Base-by-base conservation (phyloP, 2,797 vertebrate species). In the Fistularia commersonii region DNA sequence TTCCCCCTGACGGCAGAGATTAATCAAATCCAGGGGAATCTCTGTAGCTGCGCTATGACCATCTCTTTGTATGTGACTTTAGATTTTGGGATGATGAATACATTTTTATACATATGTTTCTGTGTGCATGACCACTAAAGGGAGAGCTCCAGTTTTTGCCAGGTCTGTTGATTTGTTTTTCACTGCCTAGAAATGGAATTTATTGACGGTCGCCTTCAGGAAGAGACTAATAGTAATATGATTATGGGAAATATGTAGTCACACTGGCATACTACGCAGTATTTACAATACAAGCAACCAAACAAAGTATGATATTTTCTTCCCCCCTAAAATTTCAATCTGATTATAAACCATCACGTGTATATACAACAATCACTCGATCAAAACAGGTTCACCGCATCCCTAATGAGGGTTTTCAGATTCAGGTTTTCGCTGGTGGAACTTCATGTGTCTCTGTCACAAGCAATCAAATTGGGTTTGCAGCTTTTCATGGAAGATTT, bases 11-110 rank as follows among this genome's bases (percentile, higher is more conserved):
- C 69, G 76, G 81, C 52, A 41, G 67, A 81, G 80, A 86, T 89
- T 89, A 90, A 91, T 89, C 87, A 89, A 83, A 87, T 71, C 84
- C 80, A 72, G 72, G 61, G 65, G 76, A 87, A 84, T 83, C 84
- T 87, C 75, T 72, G 31, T 64, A 67, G 64, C 57, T 60, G 54
- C 45, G 77, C 11, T 34, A 74, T 67, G 53, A 48, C 55, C 57
- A 51, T 64, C 48, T 33, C 51, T 67, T 54, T 67, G 47, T 75
- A 62, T 61, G 44, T 60, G 10, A 44, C 14, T 44, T 37, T 54
- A 33, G 51, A 41, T 46, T 23, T 32, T 31, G 53, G 63, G 60
- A 49, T 58, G 60, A 72, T 71, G 49, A 60, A 45, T 51, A 45
- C 39, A 33, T 54, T 62, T 76, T 71, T 63, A 47, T 50, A 57